Percentiles rank a stretch among this genome's conserved stretches.
Evolutionary conservation across 2,113 vertebrate species (phyloP).

Genomic region (Hippoglossus stenolepis): DNA sequence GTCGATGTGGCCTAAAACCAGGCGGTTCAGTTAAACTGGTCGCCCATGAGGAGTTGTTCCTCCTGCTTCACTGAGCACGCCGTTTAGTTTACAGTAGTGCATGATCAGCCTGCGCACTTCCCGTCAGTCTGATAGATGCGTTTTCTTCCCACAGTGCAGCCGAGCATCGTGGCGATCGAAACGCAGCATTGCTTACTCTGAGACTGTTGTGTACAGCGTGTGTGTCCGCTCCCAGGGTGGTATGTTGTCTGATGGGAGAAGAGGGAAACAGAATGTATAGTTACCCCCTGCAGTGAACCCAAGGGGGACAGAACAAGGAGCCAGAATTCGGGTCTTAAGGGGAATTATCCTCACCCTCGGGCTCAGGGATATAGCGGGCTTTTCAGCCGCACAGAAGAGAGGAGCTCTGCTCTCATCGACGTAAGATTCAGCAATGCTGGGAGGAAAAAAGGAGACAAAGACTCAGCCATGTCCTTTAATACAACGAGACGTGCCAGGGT

Average conservation of each 20-base stretch:
- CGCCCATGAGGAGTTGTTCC: neutral
- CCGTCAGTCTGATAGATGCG: neutral
- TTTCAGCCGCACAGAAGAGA: constrained; percentile 64
- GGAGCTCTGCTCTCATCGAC: constrained; percentile 39
- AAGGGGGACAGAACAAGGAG: constrained; percentile 76
- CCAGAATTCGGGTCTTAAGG: constrained; percentile 78
- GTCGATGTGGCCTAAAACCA: too few species aligned
- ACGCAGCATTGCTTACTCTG: constrained; percentile 21
- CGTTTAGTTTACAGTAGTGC: neutral
- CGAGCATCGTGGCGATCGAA: neutral
- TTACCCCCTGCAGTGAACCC: constrained; percentile 70
- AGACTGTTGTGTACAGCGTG: constrained; percentile 39
- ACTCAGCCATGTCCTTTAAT: constrained; percentile 13
- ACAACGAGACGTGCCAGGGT: constrained; percentile 4
- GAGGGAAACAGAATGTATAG: constrained; percentile 74
- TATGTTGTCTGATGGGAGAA: constrained; percentile 64
- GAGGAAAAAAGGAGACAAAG: constrained; percentile 40
- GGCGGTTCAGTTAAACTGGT: too few species aligned
- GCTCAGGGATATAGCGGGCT: constrained; percentile 63
- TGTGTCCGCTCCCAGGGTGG: constrained; percentile 64
- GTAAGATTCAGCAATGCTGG: constrained; percentile 43
- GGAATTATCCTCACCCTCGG: constrained; percentile 76
- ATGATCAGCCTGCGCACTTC: neutral
- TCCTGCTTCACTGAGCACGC: neutral
- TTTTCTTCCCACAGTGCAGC: neutral